Evolutionary conservation across 2,797 vertebrate genomes (phyloP).

Genomic region (Sebastes glaucus): DNA sequence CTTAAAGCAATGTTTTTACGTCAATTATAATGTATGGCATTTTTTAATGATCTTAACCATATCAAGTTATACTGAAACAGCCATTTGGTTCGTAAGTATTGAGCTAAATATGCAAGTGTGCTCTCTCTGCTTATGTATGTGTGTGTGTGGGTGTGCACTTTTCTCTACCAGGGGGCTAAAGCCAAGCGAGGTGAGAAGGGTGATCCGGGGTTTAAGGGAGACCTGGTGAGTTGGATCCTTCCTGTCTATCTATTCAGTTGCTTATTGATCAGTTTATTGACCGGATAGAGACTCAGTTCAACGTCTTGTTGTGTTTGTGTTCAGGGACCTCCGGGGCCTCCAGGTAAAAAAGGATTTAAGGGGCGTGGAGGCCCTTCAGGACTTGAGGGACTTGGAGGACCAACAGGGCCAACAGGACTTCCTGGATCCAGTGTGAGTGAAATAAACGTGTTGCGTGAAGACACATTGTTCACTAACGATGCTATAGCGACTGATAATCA

Average conservation of each 20-base stretch:
- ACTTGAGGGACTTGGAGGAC: constrained; percentile 69
- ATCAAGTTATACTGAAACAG: background rate
- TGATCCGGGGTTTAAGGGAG: constrained; percentile 73
- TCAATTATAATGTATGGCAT: background rate
- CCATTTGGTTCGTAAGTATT: background rate
- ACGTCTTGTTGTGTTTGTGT: constrained; percentile 8
- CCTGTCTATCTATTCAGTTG: background rate
- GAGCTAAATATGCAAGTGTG: constrained; percentile 3
- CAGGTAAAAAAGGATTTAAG: constrained; percentile 75
- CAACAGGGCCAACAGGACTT: constrained; percentile 68
- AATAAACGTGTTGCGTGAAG: background rate
- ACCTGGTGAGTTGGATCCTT: constrained; percentile 64
- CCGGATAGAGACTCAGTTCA: background rate
- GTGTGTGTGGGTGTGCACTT: constrained; percentile 3
- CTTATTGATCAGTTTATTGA: background rate
- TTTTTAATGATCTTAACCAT: background rate
- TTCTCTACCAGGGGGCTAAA: constrained; percentile 72
- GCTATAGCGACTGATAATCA: background rate
- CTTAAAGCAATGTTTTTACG: constrained; percentile 64
- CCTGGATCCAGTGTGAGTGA: constrained; percentile 74
- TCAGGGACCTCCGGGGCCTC: constrained; percentile 77
- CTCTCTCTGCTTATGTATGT: background rate
- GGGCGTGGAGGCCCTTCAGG: constrained; percentile 75
- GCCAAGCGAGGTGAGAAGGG: constrained; percentile 73
- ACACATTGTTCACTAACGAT: background rate